Base-by-base conservation (phyloP, 2,797 vertebrate species). In the Acanthurus lineatus region DNA sequence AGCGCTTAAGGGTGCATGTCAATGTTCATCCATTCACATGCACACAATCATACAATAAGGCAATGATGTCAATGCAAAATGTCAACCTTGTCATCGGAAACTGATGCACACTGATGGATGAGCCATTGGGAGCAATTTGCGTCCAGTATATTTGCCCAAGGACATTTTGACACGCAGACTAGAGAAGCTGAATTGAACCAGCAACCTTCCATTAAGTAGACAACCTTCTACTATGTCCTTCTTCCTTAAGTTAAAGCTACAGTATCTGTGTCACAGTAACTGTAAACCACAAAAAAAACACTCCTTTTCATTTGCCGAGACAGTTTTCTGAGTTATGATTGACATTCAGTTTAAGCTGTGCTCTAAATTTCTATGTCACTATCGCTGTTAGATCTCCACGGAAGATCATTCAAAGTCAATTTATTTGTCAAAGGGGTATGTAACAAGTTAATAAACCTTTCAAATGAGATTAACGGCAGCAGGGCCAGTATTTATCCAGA, bases 391-490 rank as follows among this genome's bases (percentile, higher is more conserved):
- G 53, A 85, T 82, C 76, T 71, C 69, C 67, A 53, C 16, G 17
- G 64, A 70, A 75, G 69, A 86, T 87, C 82, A 76, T 82, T 89
- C 82, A 86, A 81, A 86, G 82, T 69, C 63, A 81, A 74, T 86
- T 83, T 77, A 84, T 81, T 81, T 81, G 71, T 80, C 76, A 79
- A 60, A 83, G 71, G 47, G 58, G 63, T 57, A 51, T 61, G 75
- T 67, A 86, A 79, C 72, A 85, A 83, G 85, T 91, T 88, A 86
- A 88, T 90, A 89, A 91, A 88, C 73, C 82, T 89, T 88, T 92
- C 81, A 85, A 85, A 88, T 72, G 62, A 84, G 83, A 92, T 92
- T 87, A 89, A 91, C 84, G 73, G 66, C 54, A 53, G 77, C 52
- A 64, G 15, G 7, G 83, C 49, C 68, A 40, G 73, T 87, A 90